Evolutionary conservation across 2,113 vertebrate genomes (phyloP).

Genomic region (Corythaixoides concolor): DNA sequence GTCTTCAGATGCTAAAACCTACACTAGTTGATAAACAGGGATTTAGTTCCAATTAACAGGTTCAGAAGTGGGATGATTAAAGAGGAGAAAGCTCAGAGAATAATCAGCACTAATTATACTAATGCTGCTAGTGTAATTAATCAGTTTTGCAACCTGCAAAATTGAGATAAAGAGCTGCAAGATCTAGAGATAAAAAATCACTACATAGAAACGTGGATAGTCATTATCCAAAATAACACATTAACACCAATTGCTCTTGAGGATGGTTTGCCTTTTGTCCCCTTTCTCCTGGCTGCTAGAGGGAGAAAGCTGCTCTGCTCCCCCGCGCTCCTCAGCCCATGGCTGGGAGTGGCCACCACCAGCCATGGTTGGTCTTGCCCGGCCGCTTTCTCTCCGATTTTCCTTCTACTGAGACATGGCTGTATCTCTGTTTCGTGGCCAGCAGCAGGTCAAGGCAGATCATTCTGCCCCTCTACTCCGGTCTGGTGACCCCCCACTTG

Average conservation of each 20-base stretch:
- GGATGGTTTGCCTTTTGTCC: background rate
- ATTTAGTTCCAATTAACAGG: slow-evolving; percentile 35
- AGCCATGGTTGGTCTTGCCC: background rate
- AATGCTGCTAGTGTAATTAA: slow-evolving; percentile 22
- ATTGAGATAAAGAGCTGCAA: slow-evolving; percentile 28
- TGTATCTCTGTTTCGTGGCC: too few species aligned
- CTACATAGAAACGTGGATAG: background rate
- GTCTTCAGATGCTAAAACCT: background rate
- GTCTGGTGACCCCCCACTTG: background rate
- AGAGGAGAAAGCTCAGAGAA: slow-evolving; percentile 23
- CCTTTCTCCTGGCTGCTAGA: background rate
- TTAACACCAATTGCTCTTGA: background rate
- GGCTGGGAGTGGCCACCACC: fast-evolving
- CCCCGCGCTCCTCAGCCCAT: fast-evolving
- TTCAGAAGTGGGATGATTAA: slow-evolving; percentile 16
- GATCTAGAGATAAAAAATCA: slow-evolving; percentile 31
- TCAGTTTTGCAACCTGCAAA: slow-evolving; percentile 35
- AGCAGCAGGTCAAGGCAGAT: background rate
- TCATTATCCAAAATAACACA: background rate
- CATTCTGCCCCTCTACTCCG: background rate
- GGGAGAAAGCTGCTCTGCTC: background rate
- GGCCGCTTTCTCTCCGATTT: background rate
- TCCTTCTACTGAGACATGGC: background rate
- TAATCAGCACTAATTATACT: slow-evolving; percentile 33
- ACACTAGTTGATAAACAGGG: slow-evolving; percentile 10